Evolutionary conservation across 1,140 invertebrate genomes (phyloP).

Genomic region (Drosophila kikkawai): DNA sequence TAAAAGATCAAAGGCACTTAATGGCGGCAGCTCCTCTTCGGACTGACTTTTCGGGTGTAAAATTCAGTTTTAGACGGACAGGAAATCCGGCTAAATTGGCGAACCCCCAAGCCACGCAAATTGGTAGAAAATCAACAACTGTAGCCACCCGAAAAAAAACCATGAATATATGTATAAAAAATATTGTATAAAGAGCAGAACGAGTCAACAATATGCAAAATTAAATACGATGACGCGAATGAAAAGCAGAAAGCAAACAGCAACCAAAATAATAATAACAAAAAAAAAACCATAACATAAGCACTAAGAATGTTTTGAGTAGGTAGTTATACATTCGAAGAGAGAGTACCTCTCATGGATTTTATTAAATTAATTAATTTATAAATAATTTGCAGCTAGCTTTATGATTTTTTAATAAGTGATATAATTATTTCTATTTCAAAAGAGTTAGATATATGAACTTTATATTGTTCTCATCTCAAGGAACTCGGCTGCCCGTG

Average conservation of each 20-base stretch:
- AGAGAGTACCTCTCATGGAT: background rate
- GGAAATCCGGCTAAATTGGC: slow-evolving; percentile 73
- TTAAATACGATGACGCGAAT: slow-evolving; percentile 76
- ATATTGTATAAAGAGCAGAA: slow-evolving; percentile 43
- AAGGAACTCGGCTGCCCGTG: slow-evolving; percentile 10
- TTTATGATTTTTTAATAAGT: background rate
- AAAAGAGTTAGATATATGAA: slow-evolving; percentile 16
- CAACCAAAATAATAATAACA: slow-evolving; percentile 16
- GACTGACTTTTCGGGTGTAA: slow-evolving; percentile 5
- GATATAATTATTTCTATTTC: background rate
- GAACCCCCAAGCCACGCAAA: slow-evolving; percentile 47
- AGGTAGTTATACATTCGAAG: background rate
- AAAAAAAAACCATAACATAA: slow-evolving; percentile 22
- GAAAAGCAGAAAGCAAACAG: slow-evolving; percentile 59
- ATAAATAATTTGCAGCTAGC: no score
- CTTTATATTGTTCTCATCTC: slow-evolving; percentile 34
- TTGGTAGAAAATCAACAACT: slow-evolving; percentile 62
- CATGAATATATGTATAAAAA: no score
- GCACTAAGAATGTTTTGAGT: slow-evolving; percentile 7
- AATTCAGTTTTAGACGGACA: slow-evolving; percentile 39
- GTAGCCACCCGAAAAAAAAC: slow-evolving; percentile 14
- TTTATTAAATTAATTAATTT: background rate
- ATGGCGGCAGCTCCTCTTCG: slow-evolving; percentile 36
- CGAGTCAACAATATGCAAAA: slow-evolving; percentile 69
- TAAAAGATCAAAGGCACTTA: slow-evolving; percentile 82